Evolutionary conservation across 2,113 vertebrate species (phyloP), one percentile per base, ranked within the genome.

Genomic region (Pachypanchax playfairii): DNA sequence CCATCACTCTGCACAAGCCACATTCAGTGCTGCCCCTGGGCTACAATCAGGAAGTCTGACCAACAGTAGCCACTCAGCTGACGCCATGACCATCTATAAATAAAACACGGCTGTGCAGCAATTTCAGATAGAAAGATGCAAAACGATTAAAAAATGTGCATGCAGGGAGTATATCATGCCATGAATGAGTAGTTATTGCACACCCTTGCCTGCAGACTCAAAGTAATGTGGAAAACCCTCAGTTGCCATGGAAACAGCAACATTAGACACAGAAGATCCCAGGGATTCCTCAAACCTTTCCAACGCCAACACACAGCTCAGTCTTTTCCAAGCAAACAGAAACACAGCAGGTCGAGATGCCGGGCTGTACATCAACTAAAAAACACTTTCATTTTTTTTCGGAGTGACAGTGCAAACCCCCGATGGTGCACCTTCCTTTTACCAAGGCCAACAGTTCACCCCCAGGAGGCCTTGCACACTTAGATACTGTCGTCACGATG

Each of bases 171-270:
- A 65, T 73, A 57, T 25, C 47, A 13, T 20, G 26, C 49, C 61
- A 51, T 56, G 53, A 77, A 39, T 49, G 61, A 69, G 75, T 63
- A 52, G 70, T 39, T 73, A 20, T 6, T 28, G 43, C 56, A 53
- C 60, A 75, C 39, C 1, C n/a, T 14, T 29, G 43, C 49, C 46
- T 41, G 48, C 31, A 54, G 55, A 68, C 67, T 62, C 33, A 73
- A 61, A 77, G 58, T 31, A 8, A 65, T 56, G 54, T 72, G 73
- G 68, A 84, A 83, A 77, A 61, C 55, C 78, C 77, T 61, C 15
- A 1, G 80, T 87, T 73, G 51, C 85, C 77, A 85, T 87, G 77
- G 87, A 76, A 85, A 90, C 85, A 71, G 70, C 67, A 36, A 65
- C 65, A 79, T 70, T 50, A 80, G 69, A 70, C 41, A 54, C 29